Evolutionary conservation across 2,113 vertebrate species (phyloP).

Genomic region (Patagioenas fasciata): DNA sequence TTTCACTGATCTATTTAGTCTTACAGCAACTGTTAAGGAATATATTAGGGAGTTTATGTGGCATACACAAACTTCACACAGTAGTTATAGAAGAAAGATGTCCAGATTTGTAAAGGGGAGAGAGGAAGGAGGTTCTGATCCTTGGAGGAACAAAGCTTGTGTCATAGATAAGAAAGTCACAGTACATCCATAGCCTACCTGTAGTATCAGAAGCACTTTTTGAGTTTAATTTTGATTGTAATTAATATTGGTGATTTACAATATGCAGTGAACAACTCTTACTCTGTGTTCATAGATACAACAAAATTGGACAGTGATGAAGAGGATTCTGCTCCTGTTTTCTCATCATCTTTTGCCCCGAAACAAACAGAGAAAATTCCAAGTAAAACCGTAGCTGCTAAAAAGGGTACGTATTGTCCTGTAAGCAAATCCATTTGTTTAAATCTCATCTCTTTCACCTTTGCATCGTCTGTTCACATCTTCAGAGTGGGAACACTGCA

Average conservation of each 20-base stretch:
- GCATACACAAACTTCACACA: neutral
- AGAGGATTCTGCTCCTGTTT: slow-evolving; percentile 78
- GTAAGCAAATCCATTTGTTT: neutral
- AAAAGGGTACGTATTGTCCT: slow-evolving; percentile 82
- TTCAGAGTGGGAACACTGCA: neutral
- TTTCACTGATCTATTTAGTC: neutral
- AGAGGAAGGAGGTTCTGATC: neutral
- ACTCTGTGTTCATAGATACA: slow-evolving; percentile 77
- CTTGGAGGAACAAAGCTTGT: neutral
- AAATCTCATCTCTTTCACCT: neutral
- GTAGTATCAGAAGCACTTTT: neutral
- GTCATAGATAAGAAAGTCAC: neutral
- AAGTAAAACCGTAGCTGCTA: slow-evolving; percentile 81
- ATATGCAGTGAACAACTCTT: neutral
- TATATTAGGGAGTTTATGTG: neutral
- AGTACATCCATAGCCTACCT: neutral
- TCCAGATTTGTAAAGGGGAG: neutral
- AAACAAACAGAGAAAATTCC: slow-evolving; percentile 85
- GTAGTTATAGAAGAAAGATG: neutral
- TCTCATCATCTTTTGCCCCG: slow-evolving; percentile 87
- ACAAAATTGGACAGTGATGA: slow-evolving; percentile 91
- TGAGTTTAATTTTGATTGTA: neutral
- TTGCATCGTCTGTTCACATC: neutral
- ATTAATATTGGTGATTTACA: neutral
- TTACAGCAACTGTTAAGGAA: neutral